Evolutionary conservation across 2,797 vertebrate species (phyloP), one percentile per base, ranked within the genome.

Genomic region (Adelosebastes latens): DNA sequence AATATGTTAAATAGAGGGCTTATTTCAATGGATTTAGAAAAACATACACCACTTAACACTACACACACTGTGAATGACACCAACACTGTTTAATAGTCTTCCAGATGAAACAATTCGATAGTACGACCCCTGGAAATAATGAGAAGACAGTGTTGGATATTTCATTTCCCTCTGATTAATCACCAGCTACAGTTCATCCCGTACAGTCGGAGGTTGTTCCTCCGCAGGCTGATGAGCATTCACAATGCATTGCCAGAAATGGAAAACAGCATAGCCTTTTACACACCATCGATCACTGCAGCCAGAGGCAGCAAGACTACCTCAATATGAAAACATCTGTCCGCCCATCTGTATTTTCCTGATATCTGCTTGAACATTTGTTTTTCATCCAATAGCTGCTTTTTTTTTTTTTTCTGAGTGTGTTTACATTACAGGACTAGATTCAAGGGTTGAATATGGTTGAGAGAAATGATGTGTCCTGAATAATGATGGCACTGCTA

Each of bases 131-230:
- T 69, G 42, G 78, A 74, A 88, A 79, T 85, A 79, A 87, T 39
- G 31, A 79, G 56, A 71, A 71, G 52, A 27, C 70, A 56, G 27
- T 74, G 69, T 78, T 82, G 32, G 76, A 88, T 88, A 80, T 79
- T 86, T 87, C 53, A 66, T 85, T 72, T 81, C 74, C 67, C 71
- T 79, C 72, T 70, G 84, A 88, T 90, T 84, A 84, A 91, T 90
- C 75, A 72, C 74, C 59, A 49, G 49, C 80, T 75, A 62, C 32
- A 72, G 10, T 82, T 77, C 85, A 83, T 85, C 74, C 32, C 62
- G 42, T 32, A 27, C 59, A 29, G 42, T 72, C 61, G 39, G 65
- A 80, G 80, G 71, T 13, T 39, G 56, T 36, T 84, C 29, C 52
- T 72, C 31, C 29, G 75, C 32, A 60, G 72, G 18, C 72, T 75